These are phyloP conservation scores for Drosophila bocqueti DNA, from an alignment of 1,140 invertebrate species.

Conservation along the genomic window DNA sequence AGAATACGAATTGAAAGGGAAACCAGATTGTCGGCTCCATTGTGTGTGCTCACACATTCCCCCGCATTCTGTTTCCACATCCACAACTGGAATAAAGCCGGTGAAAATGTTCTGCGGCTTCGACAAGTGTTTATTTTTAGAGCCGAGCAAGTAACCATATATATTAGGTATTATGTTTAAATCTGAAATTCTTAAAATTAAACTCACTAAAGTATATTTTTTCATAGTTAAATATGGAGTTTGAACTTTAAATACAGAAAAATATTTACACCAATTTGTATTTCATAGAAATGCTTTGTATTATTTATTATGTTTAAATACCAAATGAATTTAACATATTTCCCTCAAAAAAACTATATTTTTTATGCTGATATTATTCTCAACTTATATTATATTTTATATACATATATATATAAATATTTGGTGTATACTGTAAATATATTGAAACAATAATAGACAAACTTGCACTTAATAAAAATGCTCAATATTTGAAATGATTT, in stretches of 20 bases:
- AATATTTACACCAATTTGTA: too few species aligned
- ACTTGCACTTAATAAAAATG: too few species aligned
- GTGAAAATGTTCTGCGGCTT: slow-evolving; percentile 43
- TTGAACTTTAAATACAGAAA: neutral
- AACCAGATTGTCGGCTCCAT: slow-evolving; percentile 53
- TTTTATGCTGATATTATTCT: too few species aligned
- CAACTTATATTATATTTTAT: neutral
- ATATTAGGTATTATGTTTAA: neutral
- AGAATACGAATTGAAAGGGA: slow-evolving; percentile 76
- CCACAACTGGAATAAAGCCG: neutral
- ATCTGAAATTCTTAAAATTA: neutral
- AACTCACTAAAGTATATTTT: neutral
- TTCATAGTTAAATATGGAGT: neutral
- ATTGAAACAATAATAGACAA: too few species aligned
- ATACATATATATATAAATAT: too few species aligned
- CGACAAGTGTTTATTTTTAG: slow-evolving; percentile 48
- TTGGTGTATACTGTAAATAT: too few species aligned
- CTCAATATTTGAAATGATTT: too few species aligned
- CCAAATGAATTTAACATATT: too few species aligned
- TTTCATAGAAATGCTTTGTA: too few species aligned
- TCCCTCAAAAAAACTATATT: neutral
- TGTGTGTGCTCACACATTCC: slow-evolving; percentile 22
- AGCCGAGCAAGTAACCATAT: neutral
- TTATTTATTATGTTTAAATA: neutral
- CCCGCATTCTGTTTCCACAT: slow-evolving; percentile 29